Percentiles rank a stretch among this genome's conserved stretches.
These are phyloP conservation scores for Typhlichthys subterraneus DNA, from an alignment of 2,797 vertebrate species.

Conservation along the genomic window DNA sequence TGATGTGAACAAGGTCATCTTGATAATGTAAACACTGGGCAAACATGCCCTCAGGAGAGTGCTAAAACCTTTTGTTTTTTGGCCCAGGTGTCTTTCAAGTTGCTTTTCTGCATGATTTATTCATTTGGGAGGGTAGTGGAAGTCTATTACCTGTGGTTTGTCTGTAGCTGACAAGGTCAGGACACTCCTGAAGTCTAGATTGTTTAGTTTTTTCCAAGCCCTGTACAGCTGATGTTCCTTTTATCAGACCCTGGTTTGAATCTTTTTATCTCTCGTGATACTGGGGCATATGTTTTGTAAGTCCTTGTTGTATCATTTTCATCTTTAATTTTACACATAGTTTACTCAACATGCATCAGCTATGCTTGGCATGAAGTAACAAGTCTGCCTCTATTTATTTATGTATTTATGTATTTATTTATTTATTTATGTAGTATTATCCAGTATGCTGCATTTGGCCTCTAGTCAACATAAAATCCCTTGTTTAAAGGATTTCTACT, in stretches of 20 bases:
- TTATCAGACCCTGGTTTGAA: slow-evolving; percentile 26
- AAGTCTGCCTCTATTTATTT: neutral
- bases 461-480: too few relatives aligned
- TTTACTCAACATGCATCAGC: slow-evolving; percentile 15
- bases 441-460: too few relatives aligned
- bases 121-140: slow-evolving; percentile 43
- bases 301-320: slow-evolving; percentile 7
- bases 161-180: slow-evolving; percentile 35
- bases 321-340: slow-evolving; percentile 31
- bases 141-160: slow-evolving; percentile 41
- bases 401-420: too few relatives aligned
- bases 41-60: slow-evolving; percentile 26
- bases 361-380: slow-evolving; percentile 1
- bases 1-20: slow-evolving; percentile 42
- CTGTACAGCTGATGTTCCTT: slow-evolving; percentile 26
- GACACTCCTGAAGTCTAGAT: slow-evolving; percentile 37
- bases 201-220: slow-evolving; percentile 6
- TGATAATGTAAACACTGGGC: slow-evolving; percentile 31
- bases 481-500: too few relatives aligned
- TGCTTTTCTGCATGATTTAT: slow-evolving; percentile 61
- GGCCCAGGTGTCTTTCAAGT: slow-evolving; percentile 37
- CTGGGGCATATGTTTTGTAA: slow-evolving; percentile 28
- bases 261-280: slow-evolving; percentile 26
- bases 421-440: too few relatives aligned
- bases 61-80: slow-evolving; percentile 1